Base-by-base conservation (phyloP, 1,140 invertebrate species). In the Hylaeus anthracinus region DNA sequence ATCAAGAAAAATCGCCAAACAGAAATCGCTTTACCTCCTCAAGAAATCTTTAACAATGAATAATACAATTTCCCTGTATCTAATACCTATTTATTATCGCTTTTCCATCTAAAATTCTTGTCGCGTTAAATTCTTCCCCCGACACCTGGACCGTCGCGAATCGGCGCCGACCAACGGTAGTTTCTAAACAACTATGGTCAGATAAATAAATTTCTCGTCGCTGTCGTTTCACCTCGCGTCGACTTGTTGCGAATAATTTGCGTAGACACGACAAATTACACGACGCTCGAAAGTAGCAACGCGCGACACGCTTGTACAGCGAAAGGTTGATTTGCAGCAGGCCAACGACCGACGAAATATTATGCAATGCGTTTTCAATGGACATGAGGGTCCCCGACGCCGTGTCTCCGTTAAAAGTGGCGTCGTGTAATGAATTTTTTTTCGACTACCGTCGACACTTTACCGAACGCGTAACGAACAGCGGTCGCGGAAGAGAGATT, bases 351-450 rank as follows among this genome's bases (percentile, higher is more conserved):
- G 43, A 14, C 70, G 43, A 72, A 72, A 73, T 64, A 64, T 73
- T 73, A 64, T 55, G 72, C 72, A 73, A 73, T 53, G 26, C 72
- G 45, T 53, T 73, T 73, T 73, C 72, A 73, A 73, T 55, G 45
- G 43, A 15, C 60, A 53, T n/a, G 60, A 61, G 70, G 72, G 60
- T 64, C 26, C 60, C 12, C 6, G 45, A 45, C 48, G 60, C 3
- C 4, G 37, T 26, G 26, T 26, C 26, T 26, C 26, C 26, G 26
- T 26, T 26, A 26, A 26, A 26, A 26, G 26, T 26, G 26, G 26
- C 26, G 26, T 26, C 26, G 26, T 26, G 26, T 26, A 26, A 26
- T 26, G 26, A 26, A 26, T 26, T 26, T 26, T 26, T 26, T 26
- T 26, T 26, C 26, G 26, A 26, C 26, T 26, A 26, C 26, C 26